Evolutionary conservation across 2,888 invertebrate genomes (phyloP).

Genomic region (Apamea crenata): DNA sequence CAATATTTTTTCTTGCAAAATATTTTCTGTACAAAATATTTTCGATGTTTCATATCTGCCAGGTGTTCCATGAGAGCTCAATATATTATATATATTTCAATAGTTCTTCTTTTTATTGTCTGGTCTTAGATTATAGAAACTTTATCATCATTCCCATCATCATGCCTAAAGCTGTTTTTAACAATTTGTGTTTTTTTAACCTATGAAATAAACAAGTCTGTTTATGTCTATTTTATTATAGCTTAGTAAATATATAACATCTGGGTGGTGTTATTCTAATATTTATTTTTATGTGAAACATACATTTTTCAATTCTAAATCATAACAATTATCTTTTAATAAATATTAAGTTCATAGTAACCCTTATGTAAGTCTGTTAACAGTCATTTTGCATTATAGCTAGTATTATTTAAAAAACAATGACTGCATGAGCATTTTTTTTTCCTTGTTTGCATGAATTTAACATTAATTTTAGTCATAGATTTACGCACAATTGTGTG

Average conservation of each 20-base stretch:
- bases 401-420: not conserved
- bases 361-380: not conserved
- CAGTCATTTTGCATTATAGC: not conserved
- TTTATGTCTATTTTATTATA: not conserved
- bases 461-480: constrained; percentile 13
- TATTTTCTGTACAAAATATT: not conserved
- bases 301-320: not conserved
- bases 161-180: not conserved
- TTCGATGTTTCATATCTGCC: not conserved
- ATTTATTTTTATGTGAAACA: not conserved
- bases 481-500: constrained; percentile 5
- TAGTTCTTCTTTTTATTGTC: not conserved
- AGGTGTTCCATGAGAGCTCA: not conserved
- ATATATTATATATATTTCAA: not conserved
- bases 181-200: not conserved
- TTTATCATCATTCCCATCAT: not conserved
- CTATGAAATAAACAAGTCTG: not conserved
- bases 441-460: constrained; percentile 41
- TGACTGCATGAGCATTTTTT: constrained; percentile 27
- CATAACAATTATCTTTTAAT: not conserved
- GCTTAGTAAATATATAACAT: not conserved
- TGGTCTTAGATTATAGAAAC: constrained; percentile 4
- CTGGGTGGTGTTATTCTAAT: not conserved
- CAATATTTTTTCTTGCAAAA: not conserved
- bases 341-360: constrained; percentile 7